Percentiles rank a stretch among this genome's conserved stretches.
phyloP scores from a whole-genome alignment of 92 coral and sea anemone species.

The Epizoanthus fatuus region DNA sequence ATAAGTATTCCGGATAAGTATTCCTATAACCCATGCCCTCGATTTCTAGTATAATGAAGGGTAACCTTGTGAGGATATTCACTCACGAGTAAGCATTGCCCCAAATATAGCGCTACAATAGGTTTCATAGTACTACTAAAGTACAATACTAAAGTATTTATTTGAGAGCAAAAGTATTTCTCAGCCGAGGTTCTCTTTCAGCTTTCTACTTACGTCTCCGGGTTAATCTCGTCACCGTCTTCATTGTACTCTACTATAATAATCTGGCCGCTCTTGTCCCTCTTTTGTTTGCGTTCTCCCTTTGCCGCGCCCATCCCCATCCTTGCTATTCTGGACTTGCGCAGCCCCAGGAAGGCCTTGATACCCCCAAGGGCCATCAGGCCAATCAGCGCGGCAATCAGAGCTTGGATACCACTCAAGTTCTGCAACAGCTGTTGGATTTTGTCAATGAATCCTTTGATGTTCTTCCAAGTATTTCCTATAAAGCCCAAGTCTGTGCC shows the following conservation, averaged over 20 bases:
- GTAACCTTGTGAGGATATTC: too few species aligned
- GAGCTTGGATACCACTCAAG: constrained; percentile 55
- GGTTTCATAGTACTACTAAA: too few species aligned
- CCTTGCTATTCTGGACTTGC: constrained; percentile 64
- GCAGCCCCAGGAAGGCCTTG: constrained; percentile 79
- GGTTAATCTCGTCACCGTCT: constrained; percentile 87
- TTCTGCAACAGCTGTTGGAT: constrained; percentile 58
- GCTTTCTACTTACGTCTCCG: constrained; percentile 81
- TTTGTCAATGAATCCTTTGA: constrained; percentile 66
- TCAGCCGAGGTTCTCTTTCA: background rate
- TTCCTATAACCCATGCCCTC: too few species aligned
- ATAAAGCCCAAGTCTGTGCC: constrained; percentile 82
- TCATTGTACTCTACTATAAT: constrained; percentile 86
- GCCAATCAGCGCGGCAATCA: constrained; percentile 51
- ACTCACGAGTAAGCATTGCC: too few species aligned
- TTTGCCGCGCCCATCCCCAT: constrained; percentile 87
- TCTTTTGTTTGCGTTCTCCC: constrained; percentile 49
- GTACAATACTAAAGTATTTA: too few species aligned
- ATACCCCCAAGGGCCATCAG: constrained; percentile 79
- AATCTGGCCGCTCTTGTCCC: constrained; percentile 72
- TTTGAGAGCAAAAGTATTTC: background rate
- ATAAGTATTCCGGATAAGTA: too few species aligned
- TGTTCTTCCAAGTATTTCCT: constrained; percentile 72
- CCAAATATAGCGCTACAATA: too few species aligned
- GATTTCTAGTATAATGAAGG: too few species aligned